Evolutionary conservation across 1,140 invertebrate species (phyloP).

Genomic region (Manduca sexta): DNA sequence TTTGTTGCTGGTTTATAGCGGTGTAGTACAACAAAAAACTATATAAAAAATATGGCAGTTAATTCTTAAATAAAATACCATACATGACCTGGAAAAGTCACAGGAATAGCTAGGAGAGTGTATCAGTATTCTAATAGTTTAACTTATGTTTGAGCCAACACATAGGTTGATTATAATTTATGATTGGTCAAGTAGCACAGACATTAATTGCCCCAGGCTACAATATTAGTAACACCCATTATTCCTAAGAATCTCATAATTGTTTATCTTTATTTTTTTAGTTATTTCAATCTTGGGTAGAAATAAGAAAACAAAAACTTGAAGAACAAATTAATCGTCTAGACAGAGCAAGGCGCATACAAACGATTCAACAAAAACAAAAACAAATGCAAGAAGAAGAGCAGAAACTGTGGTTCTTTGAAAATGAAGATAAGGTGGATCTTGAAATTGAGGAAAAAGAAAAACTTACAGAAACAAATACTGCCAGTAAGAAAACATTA

Average conservation of each 20-base stretch:
- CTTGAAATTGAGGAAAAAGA: conserved; percentile 79
- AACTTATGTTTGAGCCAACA: too few species aligned
- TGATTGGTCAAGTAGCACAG: too few species aligned
- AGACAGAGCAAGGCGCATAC: conserved; percentile 70
- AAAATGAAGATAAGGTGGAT: conserved; percentile 83
- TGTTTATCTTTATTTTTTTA: conserved; percentile 40
- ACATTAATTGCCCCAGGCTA: too few species aligned
- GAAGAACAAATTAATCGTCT: conserved; percentile 74
- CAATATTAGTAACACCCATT: not conserved
- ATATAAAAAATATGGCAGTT: too few species aligned
- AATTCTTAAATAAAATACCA: too few species aligned
- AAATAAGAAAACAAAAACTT: conserved; percentile 72
- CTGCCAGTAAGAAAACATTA: conserved; percentile 64
- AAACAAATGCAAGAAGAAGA: conserved; percentile 75
- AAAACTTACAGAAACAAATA: conserved; percentile 63
- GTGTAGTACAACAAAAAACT: too few species aligned
- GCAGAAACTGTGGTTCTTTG: conserved; percentile 84
- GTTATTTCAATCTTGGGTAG: conserved; percentile 76
- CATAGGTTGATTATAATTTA: too few species aligned
- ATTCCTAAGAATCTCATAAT: too few species aligned
- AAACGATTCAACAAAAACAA: conserved; percentile 76
- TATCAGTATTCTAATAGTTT: too few species aligned
- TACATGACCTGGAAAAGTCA: too few species aligned
- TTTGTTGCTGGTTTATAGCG: too few species aligned
- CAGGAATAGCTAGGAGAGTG: too few species aligned